Evolutionary conservation across 2,113 vertebrate genomes (phyloP), one percentile per base, ranked within the genome.

Genomic region (Hymenochirus boettgeri): DNA sequence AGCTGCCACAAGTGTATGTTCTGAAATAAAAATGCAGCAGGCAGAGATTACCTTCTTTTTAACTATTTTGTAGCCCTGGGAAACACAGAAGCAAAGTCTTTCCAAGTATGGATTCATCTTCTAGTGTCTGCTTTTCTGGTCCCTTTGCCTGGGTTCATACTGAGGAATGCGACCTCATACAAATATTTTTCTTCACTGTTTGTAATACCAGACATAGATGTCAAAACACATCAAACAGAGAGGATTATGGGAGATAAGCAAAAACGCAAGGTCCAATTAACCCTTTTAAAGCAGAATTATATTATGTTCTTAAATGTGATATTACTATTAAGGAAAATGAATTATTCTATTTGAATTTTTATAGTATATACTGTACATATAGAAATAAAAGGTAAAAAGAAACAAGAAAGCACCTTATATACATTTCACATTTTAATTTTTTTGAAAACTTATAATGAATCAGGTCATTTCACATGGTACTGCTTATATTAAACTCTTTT

Each of bases 121-220:
- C 31, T 4, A 51, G 47, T 59, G 64, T 59, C 64, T 67, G 12
- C 64, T 27, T 26, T 58, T 39, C 64, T 59, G 31, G 39, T 23
- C 24, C 46, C 55, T 67, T 67, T 67, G 59, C 51, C 59, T 67
- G 64, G 64, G 55, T 67, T 67, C 47, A 29, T 65, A 65, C 51
- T 19, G 24, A 52, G 64, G 64, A 67, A 67, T 67, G 64, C 58
- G 55, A 47, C 64, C 33, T 47, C 23, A 19, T 47, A 50, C 47
- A 67, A 67, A 67, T 67, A 67, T 67, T 67, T 67, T 67, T 59
- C 64, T 67, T 33, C 55, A 59, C 46, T 67, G 64, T 67, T 67
- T 67, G 64, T 51, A 67, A 59, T 59, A 59, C 31, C 57, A 52
- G 56, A 67, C 64, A 59, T 46, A 67, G 56, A 67, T 67, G 64